Conservation (phyloP, 2,113 vertebrate genomes). For the Perca flavescens region DNA sequence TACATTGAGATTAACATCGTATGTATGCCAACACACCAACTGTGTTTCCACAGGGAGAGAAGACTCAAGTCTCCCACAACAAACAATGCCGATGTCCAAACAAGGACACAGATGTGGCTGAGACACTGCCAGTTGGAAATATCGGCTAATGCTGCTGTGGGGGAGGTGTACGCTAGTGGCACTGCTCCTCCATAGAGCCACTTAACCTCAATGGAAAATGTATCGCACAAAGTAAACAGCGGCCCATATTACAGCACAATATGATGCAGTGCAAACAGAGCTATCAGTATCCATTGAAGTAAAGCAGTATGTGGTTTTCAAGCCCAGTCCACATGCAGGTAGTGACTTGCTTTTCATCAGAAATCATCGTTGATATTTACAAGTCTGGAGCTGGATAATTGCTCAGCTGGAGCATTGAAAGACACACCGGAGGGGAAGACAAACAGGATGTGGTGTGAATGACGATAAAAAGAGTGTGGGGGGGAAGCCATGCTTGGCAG, state of each 20-base stretch:
- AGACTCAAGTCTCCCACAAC: not conserved
- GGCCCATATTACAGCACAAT: not conserved
- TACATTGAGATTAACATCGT: slow-evolving; percentile 2
- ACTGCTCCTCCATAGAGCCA: slow-evolving; percentile 15
- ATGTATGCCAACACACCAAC: slow-evolving; percentile 1
- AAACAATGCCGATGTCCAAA: slow-evolving; percentile 39
- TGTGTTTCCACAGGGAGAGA: slow-evolving; percentile 9
- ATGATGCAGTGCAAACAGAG: slow-evolving; percentile 33
- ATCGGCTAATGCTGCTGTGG: not conserved
- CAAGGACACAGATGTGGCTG: slow-evolving; percentile 24
- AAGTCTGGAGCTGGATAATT: slow-evolving; percentile 74
- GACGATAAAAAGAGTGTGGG: slow-evolving; percentile 12
- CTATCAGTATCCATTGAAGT: slow-evolving; percentile 23
- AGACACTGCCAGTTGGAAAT: slow-evolving; percentile 36
- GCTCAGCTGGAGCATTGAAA: slow-evolving; percentile 78
- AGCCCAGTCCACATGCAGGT: slow-evolving; percentile 34
- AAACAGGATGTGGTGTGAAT: slow-evolving; percentile 78
- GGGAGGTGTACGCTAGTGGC: not conserved
- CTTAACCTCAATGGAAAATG: slow-evolving; percentile 49
- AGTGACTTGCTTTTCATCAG: slow-evolving; percentile 59
- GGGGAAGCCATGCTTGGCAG: slow-evolving; percentile 37
- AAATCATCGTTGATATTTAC: slow-evolving; percentile 66
- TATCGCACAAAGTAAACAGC: slow-evolving; percentile 40
- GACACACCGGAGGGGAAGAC: slow-evolving; percentile 61
- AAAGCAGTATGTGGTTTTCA: not conserved